Percentiles rank a stretch among this genome's conserved stretches.
These are phyloP conservation scores for Synergus umbraculus DNA, from an alignment of 2,888 invertebrate species.

Conservation along the genomic window DNA sequence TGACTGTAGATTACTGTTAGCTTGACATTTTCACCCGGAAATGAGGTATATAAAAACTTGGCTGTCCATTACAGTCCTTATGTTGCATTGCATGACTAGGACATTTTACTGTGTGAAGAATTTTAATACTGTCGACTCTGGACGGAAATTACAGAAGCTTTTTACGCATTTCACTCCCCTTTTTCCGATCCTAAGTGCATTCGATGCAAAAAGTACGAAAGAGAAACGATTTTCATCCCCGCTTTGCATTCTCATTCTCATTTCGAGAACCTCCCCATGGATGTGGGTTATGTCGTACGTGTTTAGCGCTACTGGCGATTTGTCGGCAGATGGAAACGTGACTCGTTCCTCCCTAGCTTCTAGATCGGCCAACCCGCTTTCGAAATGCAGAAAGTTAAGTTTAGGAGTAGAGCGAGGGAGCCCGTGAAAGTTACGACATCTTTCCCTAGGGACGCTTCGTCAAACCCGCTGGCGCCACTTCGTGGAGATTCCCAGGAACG, in stretches of 20 bases:
- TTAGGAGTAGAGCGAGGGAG: background rate
- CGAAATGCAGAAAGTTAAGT: constrained; percentile 30
- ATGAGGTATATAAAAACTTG: background rate
- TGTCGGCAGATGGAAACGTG: constrained; percentile 59
- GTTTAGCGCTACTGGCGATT: constrained; percentile 58
- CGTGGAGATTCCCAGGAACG: background rate
- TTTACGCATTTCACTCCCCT: background rate
- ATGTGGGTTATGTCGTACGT: constrained; percentile 58
- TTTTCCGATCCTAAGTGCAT: constrained; percentile 1
- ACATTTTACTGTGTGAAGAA: background rate
- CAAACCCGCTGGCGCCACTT: constrained; percentile 12
- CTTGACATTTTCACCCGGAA: background rate
- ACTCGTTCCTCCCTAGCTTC: constrained; percentile 53
- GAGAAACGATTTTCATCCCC: constrained; percentile 42
- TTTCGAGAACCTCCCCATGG: constrained; percentile 21
- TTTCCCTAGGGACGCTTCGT: constrained; percentile 23
- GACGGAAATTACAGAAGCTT: background rate
- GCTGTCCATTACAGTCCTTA: background rate
- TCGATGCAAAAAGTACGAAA: constrained; percentile 40
- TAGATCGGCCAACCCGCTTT: background rate
- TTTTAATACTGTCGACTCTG: background rate
- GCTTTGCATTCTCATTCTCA: constrained; percentile 45
- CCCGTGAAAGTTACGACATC: constrained; percentile 23
- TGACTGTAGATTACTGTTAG: background rate
- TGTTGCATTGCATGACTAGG: background rate